phyloP scores from a whole-genome alignment of 1,140 invertebrate genomes.

The Trachymyrmex septentrionalis region DNA sequence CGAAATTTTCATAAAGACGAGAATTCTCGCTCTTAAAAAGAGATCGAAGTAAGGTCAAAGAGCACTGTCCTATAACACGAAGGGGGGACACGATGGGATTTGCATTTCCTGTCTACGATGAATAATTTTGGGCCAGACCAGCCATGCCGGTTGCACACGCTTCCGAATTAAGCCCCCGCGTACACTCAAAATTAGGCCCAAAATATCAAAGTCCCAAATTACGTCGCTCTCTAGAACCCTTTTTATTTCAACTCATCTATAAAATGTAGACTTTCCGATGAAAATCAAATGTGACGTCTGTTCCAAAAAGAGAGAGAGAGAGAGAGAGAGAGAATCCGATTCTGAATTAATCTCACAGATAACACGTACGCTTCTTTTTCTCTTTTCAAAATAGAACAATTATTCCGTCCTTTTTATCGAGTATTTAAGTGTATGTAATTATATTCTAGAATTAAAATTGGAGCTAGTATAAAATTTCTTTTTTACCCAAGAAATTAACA shows the following conservation, averaged over 20 bases:
- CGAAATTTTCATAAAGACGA: constrained; percentile 24
- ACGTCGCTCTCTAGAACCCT: not conserved
- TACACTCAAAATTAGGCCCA: constrained; percentile 33
- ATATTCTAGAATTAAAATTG: not conserved
- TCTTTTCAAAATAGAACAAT: not conserved
- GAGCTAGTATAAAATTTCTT: not conserved
- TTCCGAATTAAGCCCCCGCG: constrained; percentile 54
- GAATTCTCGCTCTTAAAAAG: not conserved
- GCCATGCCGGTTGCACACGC: constrained; percentile 8
- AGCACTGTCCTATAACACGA: constrained; percentile 68
- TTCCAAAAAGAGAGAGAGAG: not conserved
- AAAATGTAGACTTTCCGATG: not conserved
- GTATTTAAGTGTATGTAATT: not conserved
- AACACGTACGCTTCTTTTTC: not conserved
- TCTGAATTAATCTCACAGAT: not conserved
- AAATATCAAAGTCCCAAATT: not conserved
- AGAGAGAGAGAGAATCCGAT: not conserved
- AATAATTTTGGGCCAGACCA: constrained; percentile 72
- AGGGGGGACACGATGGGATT: constrained; percentile 72
- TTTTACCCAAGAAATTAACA: not conserved
- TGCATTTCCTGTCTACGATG: constrained; percentile 79
- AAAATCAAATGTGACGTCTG: not conserved
- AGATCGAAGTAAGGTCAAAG: constrained; percentile 73
- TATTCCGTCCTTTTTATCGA: not conserved
- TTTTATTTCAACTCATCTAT: not conserved